phyloP scores from a whole-genome alignment of 2,113 vertebrate genomes.

The Typhlomys cinereus region DNA sequence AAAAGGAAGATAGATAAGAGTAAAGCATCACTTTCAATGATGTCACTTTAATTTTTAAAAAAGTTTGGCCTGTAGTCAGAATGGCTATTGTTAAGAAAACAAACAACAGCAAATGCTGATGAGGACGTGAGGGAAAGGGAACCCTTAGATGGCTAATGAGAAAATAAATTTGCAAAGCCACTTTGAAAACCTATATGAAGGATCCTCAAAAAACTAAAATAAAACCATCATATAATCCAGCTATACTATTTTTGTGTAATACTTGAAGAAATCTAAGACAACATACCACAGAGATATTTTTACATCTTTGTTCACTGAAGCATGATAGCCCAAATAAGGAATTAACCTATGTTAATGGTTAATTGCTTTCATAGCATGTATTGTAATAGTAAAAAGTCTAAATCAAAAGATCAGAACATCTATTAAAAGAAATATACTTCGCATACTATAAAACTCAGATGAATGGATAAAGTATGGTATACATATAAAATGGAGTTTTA shows the following conservation, averaged over 20 bases:
- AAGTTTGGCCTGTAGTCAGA: background rate
- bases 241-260: background rate
- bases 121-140: no score
- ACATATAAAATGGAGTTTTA: background rate
- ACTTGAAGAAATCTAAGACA: background rate
- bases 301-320: no score
- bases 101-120: no score
- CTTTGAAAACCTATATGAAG: background rate
- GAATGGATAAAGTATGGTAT: no score
- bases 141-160: background rate
- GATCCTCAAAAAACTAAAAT: background rate
- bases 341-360: no score
- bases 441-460: no score
- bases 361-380: no score
- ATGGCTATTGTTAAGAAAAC: background rate
- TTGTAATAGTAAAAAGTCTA: no score
- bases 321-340: no score
- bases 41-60: background rate
- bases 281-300: background rate
- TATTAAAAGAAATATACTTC: no score
- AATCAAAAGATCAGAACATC: no score
- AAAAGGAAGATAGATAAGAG: slow-evolving; percentile 47
- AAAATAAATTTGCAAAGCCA: background rate
- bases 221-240: background rate
- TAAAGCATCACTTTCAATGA: slow-evolving; percentile 9